Evolutionary conservation across 2,113 vertebrate genomes (phyloP).

Genomic region (Sapajus apella): DNA sequence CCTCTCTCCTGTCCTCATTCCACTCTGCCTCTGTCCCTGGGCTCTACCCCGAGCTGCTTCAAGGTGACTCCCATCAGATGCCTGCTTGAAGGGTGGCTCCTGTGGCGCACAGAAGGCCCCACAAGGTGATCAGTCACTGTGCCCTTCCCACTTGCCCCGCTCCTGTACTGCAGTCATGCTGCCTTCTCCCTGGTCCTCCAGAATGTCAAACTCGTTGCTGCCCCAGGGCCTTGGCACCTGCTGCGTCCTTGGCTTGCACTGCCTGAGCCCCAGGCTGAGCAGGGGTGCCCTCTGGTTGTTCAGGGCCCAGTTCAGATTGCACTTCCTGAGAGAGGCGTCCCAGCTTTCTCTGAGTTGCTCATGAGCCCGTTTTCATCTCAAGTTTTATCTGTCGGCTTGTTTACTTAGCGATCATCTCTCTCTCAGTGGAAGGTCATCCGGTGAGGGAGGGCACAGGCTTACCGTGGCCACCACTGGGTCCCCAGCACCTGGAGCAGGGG

Average conservation of each 20-base stretch:
- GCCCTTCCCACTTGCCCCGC: not conserved
- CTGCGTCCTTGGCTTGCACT: not conserved
- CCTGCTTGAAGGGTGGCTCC: not conserved
- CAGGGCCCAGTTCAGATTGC: not conserved
- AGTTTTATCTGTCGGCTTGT: not conserved
- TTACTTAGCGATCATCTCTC: not conserved
- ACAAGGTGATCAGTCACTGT: no score
- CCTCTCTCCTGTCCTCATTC: not conserved
- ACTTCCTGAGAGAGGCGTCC: not conserved
- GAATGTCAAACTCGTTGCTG: not conserved
- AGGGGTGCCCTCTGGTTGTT: not conserved
- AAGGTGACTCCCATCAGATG: not conserved
- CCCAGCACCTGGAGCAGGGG: not conserved
- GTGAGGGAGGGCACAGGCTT: not conserved
- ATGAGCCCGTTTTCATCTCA: not conserved
- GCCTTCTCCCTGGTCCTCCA: not conserved
- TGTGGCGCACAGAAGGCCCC: not conserved
- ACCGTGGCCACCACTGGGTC: not conserved
- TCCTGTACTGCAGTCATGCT: not conserved
- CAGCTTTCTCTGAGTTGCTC: not conserved
- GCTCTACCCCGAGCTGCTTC: not conserved
- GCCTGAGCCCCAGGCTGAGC: not conserved
- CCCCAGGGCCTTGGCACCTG: constrained; percentile 11
- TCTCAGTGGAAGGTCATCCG: not conserved
- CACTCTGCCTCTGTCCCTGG: no score